Evolutionary conservation across 2,113 vertebrate genomes (phyloP), one percentile per base, ranked within the genome.

Genomic region (Pan troglodytes): DNA sequence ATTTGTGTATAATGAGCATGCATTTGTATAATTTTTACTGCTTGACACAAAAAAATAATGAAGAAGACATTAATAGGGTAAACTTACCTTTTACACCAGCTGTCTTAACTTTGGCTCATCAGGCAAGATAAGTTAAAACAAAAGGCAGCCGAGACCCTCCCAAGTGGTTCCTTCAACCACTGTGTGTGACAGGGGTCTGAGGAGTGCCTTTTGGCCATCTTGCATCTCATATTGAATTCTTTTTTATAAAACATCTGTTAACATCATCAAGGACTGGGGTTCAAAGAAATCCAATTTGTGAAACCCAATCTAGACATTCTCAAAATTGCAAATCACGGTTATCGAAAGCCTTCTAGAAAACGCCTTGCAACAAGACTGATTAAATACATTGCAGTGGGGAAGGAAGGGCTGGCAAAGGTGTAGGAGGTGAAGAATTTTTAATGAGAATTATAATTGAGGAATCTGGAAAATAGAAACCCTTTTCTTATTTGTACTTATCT

Each of bases 291-390:
- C 12, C 40, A 91, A 67, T 95, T 76, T 93, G 57, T 92, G 79
- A 94, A 96, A 75, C 22, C 30, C 50, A 11, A 94, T 68, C 14
- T 95, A 93, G 50, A 93, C 48, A 83, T 96, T 96, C 93, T 93
- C n/a, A 88, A 96, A 97, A 91, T 96, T 88, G 85, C 4, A 96
- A 90, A 92, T 73, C 73, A 89, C 8, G 68, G 72, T 25, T 38
- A 52, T 88, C 52, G 81, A 82, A 22, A 90, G 20, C 13, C 43
- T 96, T 90, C 81, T 80, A 88, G 52, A 97, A 93, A 88, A 81
- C 23, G 4, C 45, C 38, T 95, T 45, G 83, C 38, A 92, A 73
- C 0, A 55, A 30, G 25, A 67, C 52, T 55, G 30, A 93, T 93
- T 93, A 88, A 93, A 73, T 82, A 52, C 52, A 55, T 72, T 52